Percentiles rank a stretch among this genome's conserved stretches.
Conservation (phyloP, 2,113 vertebrate genomes). For the Epinephelus fuscoguttatus region DNA sequence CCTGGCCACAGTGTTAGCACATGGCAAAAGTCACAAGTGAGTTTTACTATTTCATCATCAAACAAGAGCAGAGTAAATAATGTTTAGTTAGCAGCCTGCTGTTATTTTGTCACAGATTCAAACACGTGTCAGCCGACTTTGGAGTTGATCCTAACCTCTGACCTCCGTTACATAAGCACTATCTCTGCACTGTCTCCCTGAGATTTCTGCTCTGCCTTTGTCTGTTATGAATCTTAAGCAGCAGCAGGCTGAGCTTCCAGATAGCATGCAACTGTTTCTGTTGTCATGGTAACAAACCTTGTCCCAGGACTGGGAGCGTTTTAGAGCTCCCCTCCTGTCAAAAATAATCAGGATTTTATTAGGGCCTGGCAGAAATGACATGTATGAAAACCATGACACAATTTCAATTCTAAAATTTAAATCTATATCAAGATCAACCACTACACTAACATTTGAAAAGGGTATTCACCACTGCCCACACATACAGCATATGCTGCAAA, state of each 20-base stretch:
- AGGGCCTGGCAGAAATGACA: background rate
- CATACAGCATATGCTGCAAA: background rate
- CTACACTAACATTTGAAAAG: background rate
- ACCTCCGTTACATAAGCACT: constrained; percentile 30
- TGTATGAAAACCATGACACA: background rate
- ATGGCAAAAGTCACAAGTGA: background rate
- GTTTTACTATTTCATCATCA: background rate
- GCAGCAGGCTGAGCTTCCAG: constrained; percentile 7
- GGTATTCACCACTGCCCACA: constrained; percentile 7
- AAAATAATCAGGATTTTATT: constrained; percentile 2
- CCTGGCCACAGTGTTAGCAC: background rate
- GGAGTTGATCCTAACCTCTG: constrained; percentile 10
- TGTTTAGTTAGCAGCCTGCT: constrained; percentile 26
- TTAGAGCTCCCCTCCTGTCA: background rate
- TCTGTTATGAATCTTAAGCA: constrained; percentile 57
- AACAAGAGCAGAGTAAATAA: background rate
- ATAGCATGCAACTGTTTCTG: constrained; percentile 31
- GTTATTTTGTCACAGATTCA: constrained; percentile 8
- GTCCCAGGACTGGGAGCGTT: constrained; percentile 39
- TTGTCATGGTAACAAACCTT: constrained; percentile 59
- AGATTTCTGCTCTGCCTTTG: constrained; percentile 14
- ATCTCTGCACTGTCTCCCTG: background rate
- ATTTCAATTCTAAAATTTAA: background rate
- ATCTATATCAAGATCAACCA: background rate
- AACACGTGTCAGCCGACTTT: constrained; percentile 14